Conservation (phyloP, 2,113 vertebrate genomes). For the Platysternon megacephalum region DNA sequence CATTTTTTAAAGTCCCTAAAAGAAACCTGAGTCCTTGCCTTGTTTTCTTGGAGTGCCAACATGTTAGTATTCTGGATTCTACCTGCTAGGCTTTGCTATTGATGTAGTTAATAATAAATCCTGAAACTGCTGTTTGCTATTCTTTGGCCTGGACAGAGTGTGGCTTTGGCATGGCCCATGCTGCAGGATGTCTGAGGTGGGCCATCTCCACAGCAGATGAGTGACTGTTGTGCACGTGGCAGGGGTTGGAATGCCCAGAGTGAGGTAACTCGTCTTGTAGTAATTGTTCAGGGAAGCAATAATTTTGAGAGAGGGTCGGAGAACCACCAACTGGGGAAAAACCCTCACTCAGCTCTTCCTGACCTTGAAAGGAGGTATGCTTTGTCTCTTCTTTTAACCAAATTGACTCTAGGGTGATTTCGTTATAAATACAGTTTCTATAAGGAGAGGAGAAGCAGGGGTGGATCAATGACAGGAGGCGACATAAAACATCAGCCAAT, state of each 20-base stretch:
- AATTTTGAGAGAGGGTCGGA: background rate
- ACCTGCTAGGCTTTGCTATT: background rate
- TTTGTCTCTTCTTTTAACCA: background rate
- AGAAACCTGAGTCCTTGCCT: background rate
- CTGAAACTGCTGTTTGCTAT: background rate
- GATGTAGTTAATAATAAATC: background rate
- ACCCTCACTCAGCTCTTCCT: background rate
- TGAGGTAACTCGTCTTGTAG: fast-evolving
- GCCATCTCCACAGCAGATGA: fast-evolving
- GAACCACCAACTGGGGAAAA: background rate
- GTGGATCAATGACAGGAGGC: background rate
- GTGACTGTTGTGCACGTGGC: background rate
- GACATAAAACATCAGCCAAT: no score
- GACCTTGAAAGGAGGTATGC: background rate
- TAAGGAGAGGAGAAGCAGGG: background rate
- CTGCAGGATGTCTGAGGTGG: fast-evolving
- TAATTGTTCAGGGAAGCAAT: background rate
- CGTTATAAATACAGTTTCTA: background rate
- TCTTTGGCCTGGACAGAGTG: background rate
- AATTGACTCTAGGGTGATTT: no score
- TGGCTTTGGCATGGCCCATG: background rate
- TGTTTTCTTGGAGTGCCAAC: background rate
- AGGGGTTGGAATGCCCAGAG: fast-evolving
- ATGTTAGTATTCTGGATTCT: background rate
- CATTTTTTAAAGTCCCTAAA: background rate